Percentiles rank a stretch among this genome's conserved stretches.
phyloP scores from a whole-genome alignment of 2,113 vertebrate species.

The Haemorhous mexicanus region DNA sequence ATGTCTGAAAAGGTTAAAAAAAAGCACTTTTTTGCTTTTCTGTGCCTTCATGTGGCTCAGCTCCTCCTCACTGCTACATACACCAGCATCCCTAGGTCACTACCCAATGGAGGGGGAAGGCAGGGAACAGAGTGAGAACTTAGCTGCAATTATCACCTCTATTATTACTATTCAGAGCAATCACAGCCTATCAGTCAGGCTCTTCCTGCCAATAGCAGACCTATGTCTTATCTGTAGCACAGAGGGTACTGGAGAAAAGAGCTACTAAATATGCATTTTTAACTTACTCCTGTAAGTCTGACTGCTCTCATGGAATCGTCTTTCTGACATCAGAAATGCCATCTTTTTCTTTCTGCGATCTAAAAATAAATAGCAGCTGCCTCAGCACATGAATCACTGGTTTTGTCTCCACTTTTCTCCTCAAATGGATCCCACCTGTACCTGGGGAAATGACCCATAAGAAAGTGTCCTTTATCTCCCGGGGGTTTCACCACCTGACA shows the following conservation, averaged over 20 bases:
- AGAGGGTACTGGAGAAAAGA: neutral
- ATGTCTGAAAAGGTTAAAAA: neutral
- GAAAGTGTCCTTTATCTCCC: neutral
- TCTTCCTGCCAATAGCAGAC: neutral
- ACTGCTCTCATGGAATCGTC: neutral
- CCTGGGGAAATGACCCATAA: neutral
- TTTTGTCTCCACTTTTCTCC: neutral
- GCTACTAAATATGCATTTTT: neutral
- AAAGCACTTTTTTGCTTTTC: neutral
- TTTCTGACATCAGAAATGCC: neutral
- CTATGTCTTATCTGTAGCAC: neutral
- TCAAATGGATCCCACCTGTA: neutral
- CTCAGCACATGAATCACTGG: neutral
- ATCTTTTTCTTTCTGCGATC: neutral
- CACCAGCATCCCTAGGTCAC: neutral
- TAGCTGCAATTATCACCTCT: neutral
- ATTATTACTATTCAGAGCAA: neutral
- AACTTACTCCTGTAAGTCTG: neutral
- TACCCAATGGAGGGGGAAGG: neutral
- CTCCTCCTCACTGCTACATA: neutral
- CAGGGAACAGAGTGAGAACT: neutral
- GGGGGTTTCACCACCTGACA: neutral
- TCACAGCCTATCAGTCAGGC: neutral
- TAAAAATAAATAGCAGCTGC: constrained; percentile 25
- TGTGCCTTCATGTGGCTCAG: neutral